Conservation (phyloP, 2,113 vertebrate species). For the Salvator merianae region DNA sequence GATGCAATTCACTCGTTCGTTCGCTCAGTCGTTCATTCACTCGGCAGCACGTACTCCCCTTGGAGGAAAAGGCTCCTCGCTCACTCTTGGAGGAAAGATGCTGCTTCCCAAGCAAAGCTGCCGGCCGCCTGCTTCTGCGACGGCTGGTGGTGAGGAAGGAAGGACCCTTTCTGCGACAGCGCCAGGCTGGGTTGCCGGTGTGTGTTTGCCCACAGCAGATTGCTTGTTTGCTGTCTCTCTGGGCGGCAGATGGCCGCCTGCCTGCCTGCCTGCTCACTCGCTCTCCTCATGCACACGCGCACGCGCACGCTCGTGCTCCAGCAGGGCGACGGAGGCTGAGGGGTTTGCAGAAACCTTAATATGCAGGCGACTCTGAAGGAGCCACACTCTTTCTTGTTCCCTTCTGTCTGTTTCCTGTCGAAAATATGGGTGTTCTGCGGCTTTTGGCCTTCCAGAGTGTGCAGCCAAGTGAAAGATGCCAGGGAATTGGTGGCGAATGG, state of each 20-base stretch:
- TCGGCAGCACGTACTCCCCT: not conserved
- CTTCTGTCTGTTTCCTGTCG: not conserved
- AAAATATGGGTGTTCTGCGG: not conserved
- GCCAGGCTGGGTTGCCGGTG: not conserved
- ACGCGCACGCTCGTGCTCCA: not conserved
- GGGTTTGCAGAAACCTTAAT: too few relatives aligned
- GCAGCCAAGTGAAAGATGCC: not conserved
- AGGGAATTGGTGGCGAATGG: not conserved
- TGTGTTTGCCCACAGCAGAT: constrained; percentile 24
- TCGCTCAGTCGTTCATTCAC: too few relatives aligned
- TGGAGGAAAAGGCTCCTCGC: too few relatives aligned
- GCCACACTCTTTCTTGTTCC: not conserved
- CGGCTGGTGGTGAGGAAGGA: not conserved
- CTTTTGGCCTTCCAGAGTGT: not conserved
- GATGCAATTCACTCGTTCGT: too few relatives aligned
- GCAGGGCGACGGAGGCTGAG: not conserved
- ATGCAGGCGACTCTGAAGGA: not conserved
- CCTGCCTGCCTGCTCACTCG: not conserved
- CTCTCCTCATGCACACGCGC: not conserved
- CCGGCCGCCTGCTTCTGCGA: not conserved
- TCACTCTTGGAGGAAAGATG: not conserved
- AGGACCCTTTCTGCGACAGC: not conserved
- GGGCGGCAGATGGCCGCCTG: constrained; percentile 20
- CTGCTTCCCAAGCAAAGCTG: not conserved
- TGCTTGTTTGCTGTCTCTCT: constrained; percentile 12